Evolutionary conservation across 2,113 vertebrate genomes (phyloP).

Genomic region (Acrocephalus kingi): DNA sequence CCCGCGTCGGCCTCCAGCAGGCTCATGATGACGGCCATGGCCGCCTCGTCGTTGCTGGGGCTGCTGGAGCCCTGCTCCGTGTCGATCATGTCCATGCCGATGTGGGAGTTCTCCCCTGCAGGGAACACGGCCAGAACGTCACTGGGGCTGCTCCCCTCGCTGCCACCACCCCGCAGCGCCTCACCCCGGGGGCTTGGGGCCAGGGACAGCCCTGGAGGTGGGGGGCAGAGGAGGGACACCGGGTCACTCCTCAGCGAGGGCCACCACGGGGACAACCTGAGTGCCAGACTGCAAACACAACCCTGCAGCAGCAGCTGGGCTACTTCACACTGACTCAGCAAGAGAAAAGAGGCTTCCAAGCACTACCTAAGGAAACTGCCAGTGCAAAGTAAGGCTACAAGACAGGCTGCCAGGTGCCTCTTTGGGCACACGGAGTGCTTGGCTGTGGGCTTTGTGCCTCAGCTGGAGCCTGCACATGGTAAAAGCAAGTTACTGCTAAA

Average conservation of each 20-base stretch:
- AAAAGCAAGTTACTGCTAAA: not conserved
- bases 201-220: rapidly evolving
- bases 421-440: not conserved
- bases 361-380: rapidly evolving
- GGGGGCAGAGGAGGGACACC: not conserved
- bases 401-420: not conserved
- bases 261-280: not conserved
- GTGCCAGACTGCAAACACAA: not conserved
- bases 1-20: constrained; percentile 97
- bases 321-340: not conserved
- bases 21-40: constrained; percentile 99
- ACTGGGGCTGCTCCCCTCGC: not conserved
- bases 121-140: not conserved
- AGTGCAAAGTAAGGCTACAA: not conserved
- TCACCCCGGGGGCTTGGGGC: no score
- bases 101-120: constrained; percentile 92
- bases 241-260: not conserved
- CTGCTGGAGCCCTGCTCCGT: constrained; percentile 94
- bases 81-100: constrained; percentile 95
- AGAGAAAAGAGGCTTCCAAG: not conserved
- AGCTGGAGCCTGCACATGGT: not conserved
- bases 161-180: not conserved
- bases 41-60: constrained; percentile 96
- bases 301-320: not conserved
- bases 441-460: not conserved